A percentile compares a stretch with the other conserved stretches of the same genome.
phyloP scores from a whole-genome alignment of 1,140 invertebrate species.

The Calephelis nemesis region DNA sequence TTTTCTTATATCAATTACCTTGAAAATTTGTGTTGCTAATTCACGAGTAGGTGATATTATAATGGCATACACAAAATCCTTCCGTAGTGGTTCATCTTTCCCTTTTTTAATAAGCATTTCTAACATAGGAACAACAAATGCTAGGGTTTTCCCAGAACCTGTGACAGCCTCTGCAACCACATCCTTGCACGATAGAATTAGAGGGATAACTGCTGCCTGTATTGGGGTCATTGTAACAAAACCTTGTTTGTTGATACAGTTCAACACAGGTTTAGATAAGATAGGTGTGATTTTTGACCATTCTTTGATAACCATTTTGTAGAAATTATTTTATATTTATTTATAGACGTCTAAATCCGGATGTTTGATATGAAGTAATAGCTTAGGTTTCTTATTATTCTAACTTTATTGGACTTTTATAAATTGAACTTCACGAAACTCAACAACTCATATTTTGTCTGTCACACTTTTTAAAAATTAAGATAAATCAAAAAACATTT shows the following conservation, averaged over 20 bases:
- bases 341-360: too few species aligned
- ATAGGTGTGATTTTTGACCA: conserved; percentile 56
- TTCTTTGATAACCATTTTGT: conserved; percentile 64
- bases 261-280: conserved; percentile 53
- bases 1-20: conserved; percentile 76
- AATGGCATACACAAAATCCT: conserved; percentile 90
- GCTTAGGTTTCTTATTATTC: too few species aligned
- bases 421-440: too few species aligned
- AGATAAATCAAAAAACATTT: too few species aligned
- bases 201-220: conserved; percentile 94
- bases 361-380: too few species aligned
- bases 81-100: conserved; percentile 83
- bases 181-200: conserved; percentile 94
- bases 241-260: conserved; percentile 60
- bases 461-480: too few species aligned
- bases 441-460: too few species aligned
- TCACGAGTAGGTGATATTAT: conserved; percentile 97
- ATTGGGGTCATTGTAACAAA: conserved; percentile 67
- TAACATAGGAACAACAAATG: conserved; percentile 94
- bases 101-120: conserved; percentile 88
- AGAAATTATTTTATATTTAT: too few species aligned
- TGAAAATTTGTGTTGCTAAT: conserved; percentile 92
- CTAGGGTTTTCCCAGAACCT: conserved; percentile 97
- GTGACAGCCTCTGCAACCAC: conserved; percentile 98
- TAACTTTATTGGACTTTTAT: too few species aligned